Evolutionary conservation across 2,113 vertebrate species (phyloP).

Genomic region (Callocephalon fimbriatum): DNA sequence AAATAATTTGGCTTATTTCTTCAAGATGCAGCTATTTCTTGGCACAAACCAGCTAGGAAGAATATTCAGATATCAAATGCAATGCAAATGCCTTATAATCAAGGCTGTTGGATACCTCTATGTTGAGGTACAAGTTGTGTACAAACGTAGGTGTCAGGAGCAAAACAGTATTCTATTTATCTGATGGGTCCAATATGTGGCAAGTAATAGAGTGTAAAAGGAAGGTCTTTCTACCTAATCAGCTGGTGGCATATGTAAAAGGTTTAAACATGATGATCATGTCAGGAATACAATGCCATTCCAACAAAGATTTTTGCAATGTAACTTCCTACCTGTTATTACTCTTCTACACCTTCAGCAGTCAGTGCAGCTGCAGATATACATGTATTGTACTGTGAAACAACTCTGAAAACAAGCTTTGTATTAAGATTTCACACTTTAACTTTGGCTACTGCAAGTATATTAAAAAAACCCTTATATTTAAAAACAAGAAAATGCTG

Average conservation of each 20-base stretch:
- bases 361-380: not conserved
- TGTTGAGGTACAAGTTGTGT: not conserved
- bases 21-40: not conserved
- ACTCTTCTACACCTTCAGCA: not conserved
- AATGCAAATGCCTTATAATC: not conserved
- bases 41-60: not conserved
- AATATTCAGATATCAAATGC: not conserved
- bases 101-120: not conserved
- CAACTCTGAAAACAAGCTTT: not conserved
- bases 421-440: not conserved
- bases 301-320: not conserved
- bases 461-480: not conserved
- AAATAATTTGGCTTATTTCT: not conserved
- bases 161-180: not conserved
- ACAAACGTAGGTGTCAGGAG: not conserved
- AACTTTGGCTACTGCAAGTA: not conserved
- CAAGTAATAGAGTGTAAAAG: not conserved
- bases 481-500: not conserved
- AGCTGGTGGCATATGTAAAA: not conserved
- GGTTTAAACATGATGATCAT: not conserved
- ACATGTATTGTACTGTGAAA: accelerated
- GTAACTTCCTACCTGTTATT: not conserved
- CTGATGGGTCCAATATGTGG: not conserved
- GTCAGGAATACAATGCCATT: not conserved
- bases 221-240: not conserved